A percentile compares a stretch with the other conserved stretches of the same genome.
Conservation (phyloP, 2,113 vertebrate species). For the Athene noctua region DNA sequence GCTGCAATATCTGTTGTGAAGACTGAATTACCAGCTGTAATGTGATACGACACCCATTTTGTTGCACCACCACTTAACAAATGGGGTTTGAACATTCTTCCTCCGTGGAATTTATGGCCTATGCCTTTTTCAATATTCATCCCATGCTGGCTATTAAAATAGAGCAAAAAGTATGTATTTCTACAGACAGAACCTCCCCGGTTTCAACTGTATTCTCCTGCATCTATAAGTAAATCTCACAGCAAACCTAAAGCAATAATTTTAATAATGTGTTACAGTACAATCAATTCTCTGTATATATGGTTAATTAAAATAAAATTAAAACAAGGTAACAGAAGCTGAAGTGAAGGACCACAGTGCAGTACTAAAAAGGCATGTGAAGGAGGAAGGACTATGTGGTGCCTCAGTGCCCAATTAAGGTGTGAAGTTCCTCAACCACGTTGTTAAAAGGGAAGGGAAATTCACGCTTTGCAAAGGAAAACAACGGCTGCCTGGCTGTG, state of each 20-base stretch:
- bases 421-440: background rate
- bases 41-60: fast-evolving
- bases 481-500: too few relatives aligned
- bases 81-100: background rate
- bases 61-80: background rate
- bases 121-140: background rate
- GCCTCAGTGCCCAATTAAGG: background rate
- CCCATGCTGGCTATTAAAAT: background rate
- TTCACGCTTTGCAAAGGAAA: background rate
- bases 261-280: background rate
- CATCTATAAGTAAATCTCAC: background rate
- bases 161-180: background rate
- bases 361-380: background rate
- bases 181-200: background rate
- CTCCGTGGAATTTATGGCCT: background rate
- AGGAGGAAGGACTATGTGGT: background rate
- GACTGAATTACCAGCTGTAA: background rate
- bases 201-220: background rate
- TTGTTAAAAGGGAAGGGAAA: background rate
- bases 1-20: background rate
- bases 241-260: background rate
- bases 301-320: background rate
- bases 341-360: background rate
- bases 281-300: background rate
- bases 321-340: background rate